These are phyloP conservation scores for Psylliodes chrysocephalus DNA, from an alignment of 2,888 invertebrate species.

Conservation along the genomic window DNA sequence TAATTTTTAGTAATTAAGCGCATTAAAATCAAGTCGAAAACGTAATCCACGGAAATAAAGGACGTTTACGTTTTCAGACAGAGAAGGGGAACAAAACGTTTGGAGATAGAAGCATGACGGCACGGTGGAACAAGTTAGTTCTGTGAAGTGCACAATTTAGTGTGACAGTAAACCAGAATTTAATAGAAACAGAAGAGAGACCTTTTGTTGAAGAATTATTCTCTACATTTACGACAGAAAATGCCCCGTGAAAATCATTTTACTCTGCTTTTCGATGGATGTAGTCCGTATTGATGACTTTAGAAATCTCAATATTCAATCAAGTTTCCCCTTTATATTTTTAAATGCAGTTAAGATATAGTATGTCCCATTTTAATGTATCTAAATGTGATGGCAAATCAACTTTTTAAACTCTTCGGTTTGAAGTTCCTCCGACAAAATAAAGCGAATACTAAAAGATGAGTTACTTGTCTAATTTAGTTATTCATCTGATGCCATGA, in stretches of 20 bases:
- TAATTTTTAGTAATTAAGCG: conserved; percentile 14
- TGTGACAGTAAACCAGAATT: conserved; percentile 36
- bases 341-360: too few relatives aligned
- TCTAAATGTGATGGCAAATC: too few relatives aligned
- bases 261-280: not conserved
- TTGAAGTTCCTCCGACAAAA: too few relatives aligned
- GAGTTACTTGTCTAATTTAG: too few relatives aligned
- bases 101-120: not conserved
- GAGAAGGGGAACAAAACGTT: not conserved
- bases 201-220: conserved; percentile 34
- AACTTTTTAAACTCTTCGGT: too few relatives aligned
- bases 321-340: too few relatives aligned
- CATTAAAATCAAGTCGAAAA: conserved; percentile 17
- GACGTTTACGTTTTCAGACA: conserved; percentile 9
- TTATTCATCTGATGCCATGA: too few relatives aligned
- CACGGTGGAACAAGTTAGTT: conserved; percentile 8
- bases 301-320: too few relatives aligned
- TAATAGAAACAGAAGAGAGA: conserved; percentile 38
- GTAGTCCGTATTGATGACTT: too few relatives aligned
- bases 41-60: conserved; percentile 11
- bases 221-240: conserved; percentile 23
- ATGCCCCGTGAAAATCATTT: not conserved
- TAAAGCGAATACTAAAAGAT: too few relatives aligned
- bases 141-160: conserved; percentile 27
- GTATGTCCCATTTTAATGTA: too few relatives aligned